A percentile compares a stretch with the other conserved stretches of the same genome.
These are phyloP conservation scores for Amia ocellicauda DNA, from an alignment of 2,113 vertebrate species.

Conservation along the genomic window DNA sequence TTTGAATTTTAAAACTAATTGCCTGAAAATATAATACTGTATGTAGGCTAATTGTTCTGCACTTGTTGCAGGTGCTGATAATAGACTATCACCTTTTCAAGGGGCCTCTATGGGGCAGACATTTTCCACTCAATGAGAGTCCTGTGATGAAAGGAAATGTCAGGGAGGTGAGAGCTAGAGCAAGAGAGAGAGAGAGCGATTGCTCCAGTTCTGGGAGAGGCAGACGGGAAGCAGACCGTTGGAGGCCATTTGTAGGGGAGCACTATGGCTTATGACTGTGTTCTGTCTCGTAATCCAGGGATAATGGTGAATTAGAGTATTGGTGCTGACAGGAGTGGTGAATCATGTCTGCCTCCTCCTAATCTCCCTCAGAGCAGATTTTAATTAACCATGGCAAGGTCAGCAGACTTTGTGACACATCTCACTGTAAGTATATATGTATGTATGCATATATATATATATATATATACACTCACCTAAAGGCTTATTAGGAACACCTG, in stretches of 20 bases:
- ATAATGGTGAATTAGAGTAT: conserved; percentile 47
- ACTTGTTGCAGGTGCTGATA: too few species aligned
- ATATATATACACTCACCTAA: too few species aligned
- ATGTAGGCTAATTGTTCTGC: too few species aligned
- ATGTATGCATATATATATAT: background rate
- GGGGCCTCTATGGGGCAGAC: too few species aligned
- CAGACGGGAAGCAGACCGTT: background rate
- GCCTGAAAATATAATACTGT: too few species aligned
- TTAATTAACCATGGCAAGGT: conserved; percentile 3
- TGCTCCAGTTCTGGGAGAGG: background rate
- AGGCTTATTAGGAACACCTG: too few species aligned
- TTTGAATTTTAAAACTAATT: too few species aligned
- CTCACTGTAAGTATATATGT: conserved; percentile 18
- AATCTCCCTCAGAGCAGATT: background rate
- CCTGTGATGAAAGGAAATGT: too few species aligned
- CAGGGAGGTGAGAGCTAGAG: too few species aligned
- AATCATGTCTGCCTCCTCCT: conserved; percentile 34
- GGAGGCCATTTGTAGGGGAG: background rate
- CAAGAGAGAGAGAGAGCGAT: too few species aligned
- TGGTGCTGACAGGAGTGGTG: conserved; percentile 39
- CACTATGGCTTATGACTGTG: conserved; percentile 35
- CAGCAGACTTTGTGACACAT: conserved; percentile 56
- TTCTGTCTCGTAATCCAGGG: conserved; percentile 39
- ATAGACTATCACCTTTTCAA: too few species aligned
- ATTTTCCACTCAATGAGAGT: too few species aligned